A percentile compares a stretch with the other conserved stretches of the same genome.
Evolutionary conservation across 2,888 invertebrate species (phyloP).

Genomic region (Acronicta leporina): DNA sequence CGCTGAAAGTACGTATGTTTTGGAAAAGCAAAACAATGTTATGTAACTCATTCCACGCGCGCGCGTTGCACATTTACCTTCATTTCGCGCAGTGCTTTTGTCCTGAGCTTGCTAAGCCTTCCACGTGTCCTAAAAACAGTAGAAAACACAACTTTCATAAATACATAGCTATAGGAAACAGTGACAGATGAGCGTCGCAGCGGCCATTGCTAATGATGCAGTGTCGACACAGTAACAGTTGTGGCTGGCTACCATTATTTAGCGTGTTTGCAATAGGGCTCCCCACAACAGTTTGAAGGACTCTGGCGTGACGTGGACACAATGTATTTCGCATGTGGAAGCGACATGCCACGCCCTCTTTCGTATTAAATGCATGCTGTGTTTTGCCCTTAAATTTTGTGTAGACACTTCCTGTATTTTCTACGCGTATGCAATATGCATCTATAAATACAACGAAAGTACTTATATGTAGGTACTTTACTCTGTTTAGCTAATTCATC

Average conservation of each 20-base stretch:
- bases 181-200: slow-evolving; percentile 25
- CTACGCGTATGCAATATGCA: too few species aligned
- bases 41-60: slow-evolving; percentile 42
- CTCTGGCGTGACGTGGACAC: slow-evolving; percentile 36
- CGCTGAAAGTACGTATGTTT: slow-evolving; percentile 43
- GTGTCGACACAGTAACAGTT: slow-evolving; percentile 28
- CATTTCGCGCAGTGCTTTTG: slow-evolving; percentile 42
- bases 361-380: slow-evolving; percentile 47
- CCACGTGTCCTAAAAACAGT: slow-evolving; percentile 33
- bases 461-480: background rate
- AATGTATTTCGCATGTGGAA: slow-evolving; percentile 53
- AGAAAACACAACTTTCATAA: slow-evolving; percentile 39
- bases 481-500: background rate
- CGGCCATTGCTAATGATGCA: slow-evolving; percentile 48
- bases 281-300: slow-evolving; percentile 38
- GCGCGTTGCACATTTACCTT: slow-evolving; percentile 48
- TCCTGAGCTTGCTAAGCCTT: slow-evolving; percentile 27
- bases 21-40: slow-evolving; percentile 52
- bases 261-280: slow-evolving; percentile 38
- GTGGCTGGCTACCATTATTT: slow-evolving; percentile 40
- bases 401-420: background rate
- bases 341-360: slow-evolving; percentile 54
- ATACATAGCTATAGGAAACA: slow-evolving; percentile 19
- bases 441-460: too few species aligned
- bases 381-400: slow-evolving; percentile 12